Evolutionary conservation across 2,888 invertebrate genomes (phyloP), one percentile per base, ranked within the genome.

Genomic region (Xestia c-nigrum): DNA sequence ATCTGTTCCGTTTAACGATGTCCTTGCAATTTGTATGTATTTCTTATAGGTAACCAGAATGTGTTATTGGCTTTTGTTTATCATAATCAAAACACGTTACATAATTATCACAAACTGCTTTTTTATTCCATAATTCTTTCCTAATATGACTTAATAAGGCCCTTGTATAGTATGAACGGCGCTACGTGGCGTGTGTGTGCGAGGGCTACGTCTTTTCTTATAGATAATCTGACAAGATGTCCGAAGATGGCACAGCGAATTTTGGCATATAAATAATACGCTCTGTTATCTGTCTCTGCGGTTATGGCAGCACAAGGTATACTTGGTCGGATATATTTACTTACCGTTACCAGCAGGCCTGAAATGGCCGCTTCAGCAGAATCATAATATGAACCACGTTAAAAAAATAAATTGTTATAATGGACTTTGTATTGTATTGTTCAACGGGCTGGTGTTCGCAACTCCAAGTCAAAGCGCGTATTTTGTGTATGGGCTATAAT

Each of bases 1-100:
- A 93, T 85, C 80, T 92, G 92, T 91, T 91, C 76, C 78, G 76
- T 73, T 79, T 47, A 50, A 43, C 16, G 70, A 67, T 67, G 57
- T 72, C 67, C 76, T 82, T 72, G 73, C 46, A 40, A n/a, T 64
- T 40, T 61, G 61, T 76, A 57, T 68, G n/a, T 64, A 19, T 78
- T 65, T 64, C 24, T 47, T 43, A 64, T 47, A 24, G 40, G 10
- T 77, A 73, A 57, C 31, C 46, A 59, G 12, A 12, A 1, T 43
- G 31, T 61, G 47, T 43, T 24, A n/a, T 57, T 55, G 40, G 38
- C 19, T 55, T 61, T 50, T 65, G 14, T 21, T 77, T 43, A 7
- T 38, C 5, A 38, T 40, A 47, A 40, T 67, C 24, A 67, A n/a
- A 67, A 46, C 14, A 71, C 16, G 52, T 24, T 43, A 5, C 5